Conservation (phyloP, 1,140 invertebrate genomes). For the Acromyrmex echinatior region DNA sequence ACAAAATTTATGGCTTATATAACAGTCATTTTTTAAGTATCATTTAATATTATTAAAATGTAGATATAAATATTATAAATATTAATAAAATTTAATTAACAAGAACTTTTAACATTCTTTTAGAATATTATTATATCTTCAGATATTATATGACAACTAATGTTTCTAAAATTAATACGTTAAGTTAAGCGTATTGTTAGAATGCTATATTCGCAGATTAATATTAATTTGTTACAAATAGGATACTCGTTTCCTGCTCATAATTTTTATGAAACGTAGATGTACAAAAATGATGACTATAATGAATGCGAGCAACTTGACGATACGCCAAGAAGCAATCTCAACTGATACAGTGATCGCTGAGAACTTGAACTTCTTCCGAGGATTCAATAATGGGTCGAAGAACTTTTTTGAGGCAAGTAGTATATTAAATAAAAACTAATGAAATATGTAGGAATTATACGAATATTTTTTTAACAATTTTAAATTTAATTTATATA, state of each 20-base stretch:
- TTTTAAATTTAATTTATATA: not conserved
- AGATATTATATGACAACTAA: not conserved
- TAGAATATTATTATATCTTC: not conserved
- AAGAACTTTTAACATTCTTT: not conserved
- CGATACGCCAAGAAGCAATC: constrained; percentile 43
- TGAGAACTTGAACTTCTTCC: constrained; percentile 49
- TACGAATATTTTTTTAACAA: not conserved
- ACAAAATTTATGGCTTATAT: not conserved
- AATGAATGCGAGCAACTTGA: constrained; percentile 22
- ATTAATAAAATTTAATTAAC: not conserved
- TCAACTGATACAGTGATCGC: constrained; percentile 20
- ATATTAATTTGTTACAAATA: constrained; percentile 12
- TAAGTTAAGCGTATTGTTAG: not conserved
- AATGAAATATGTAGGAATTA: not conserved
- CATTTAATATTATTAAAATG: not conserved
- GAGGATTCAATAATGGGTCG: not conserved
- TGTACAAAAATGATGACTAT: not conserved
- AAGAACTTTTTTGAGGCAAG: constrained; percentile 36
- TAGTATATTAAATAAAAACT: constrained; percentile 11
- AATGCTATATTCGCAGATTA: not conserved
- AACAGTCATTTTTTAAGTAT: not conserved
- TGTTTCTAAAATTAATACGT: not conserved
- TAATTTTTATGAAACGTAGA: not conserved
- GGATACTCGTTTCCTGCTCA: not conserved
- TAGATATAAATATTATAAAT: not conserved